Conservation (phyloP, 2,888 invertebrate species). For the Zaprionus obscuricornis region DNA sequence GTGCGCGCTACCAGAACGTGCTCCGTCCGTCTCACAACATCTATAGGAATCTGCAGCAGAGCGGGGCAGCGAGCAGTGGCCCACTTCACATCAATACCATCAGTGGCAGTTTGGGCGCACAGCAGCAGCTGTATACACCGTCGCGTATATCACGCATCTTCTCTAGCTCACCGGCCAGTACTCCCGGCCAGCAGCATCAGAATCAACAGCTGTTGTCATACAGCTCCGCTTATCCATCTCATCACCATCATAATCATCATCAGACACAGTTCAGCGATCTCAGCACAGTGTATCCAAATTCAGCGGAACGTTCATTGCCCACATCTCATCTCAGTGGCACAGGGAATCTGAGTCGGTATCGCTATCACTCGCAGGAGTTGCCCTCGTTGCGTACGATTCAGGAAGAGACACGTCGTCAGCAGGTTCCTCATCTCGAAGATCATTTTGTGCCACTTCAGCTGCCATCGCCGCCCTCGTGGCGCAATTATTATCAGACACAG, state of each 20-base stretch:
- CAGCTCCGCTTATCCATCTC: slow-evolving; percentile 27
- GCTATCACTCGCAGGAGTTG: slow-evolving; percentile 88
- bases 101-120: slow-evolving; percentile 63
- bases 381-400: slow-evolving; percentile 89
- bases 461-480: slow-evolving; percentile 86
- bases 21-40: slow-evolving; percentile 65
- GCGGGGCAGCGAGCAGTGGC: slow-evolving; percentile 78
- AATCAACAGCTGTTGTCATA: slow-evolving; percentile 61
- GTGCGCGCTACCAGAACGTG: slow-evolving; percentile 81
- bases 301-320: slow-evolving; percentile 91
- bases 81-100: slow-evolving; percentile 83
- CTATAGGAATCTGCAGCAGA: slow-evolving; percentile 73
- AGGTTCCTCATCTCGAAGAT: slow-evolving; percentile 58
- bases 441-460: slow-evolving; percentile 86
- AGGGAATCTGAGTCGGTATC: slow-evolving; percentile 80
- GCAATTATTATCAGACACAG: slow-evolving; percentile 83
- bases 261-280: slow-evolving; percentile 90
- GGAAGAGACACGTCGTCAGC: slow-evolving; percentile 86
- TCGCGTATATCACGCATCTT: slow-evolving; percentile 85
- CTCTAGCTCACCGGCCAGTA: slow-evolving; percentile 88
- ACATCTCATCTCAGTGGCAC: slow-evolving; percentile 88
- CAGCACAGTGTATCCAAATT: slow-evolving; percentile 93
- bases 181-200: slow-evolving; percentile 75
- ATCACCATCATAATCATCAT: slow-evolving; percentile 76
- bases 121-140: slow-evolving; percentile 81